These are phyloP conservation scores for Cyanoramphus novaezelandiae DNA, from an alignment of 2,113 vertebrate genomes.

Conservation along the genomic window DNA sequence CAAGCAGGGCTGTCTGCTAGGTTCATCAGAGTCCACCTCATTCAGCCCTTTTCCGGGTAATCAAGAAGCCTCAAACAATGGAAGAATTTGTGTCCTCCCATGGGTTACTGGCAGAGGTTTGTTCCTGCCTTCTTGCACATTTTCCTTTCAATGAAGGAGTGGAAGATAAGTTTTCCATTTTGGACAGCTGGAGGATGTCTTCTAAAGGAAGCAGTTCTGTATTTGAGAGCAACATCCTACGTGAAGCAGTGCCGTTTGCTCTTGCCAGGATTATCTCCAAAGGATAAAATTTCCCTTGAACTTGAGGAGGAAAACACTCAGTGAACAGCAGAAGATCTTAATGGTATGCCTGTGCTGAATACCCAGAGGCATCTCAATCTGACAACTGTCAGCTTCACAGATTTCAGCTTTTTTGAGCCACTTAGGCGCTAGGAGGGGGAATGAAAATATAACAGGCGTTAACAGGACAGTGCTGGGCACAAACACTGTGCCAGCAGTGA, in stretches of 20 bases:
- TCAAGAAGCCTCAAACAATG: neutral
- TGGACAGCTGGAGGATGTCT: neutral
- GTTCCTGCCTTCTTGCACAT: neutral
- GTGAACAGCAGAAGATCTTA: neutral
- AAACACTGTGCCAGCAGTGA: neutral
- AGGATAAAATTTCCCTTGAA: neutral
- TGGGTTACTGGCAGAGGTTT: neutral
- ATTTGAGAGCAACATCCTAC: neutral
- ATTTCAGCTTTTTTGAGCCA: neutral
- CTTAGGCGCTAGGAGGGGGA: neutral
- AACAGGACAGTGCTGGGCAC: neutral
- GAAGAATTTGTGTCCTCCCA: neutral
- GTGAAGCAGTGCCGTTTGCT: neutral
- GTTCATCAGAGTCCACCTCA: neutral
- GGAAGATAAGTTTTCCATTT: neutral
- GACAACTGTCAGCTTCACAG: fast-evolving
- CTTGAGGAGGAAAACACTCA: neutral
- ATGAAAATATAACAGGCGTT: neutral
- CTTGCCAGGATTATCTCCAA: neutral
- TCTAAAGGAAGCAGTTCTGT: neutral
- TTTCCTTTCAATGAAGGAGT: neutral
- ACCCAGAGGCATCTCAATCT: neutral
- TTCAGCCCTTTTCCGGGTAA: neutral
- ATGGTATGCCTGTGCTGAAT: neutral
- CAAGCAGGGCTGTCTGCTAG: neutral